Conservation (phyloP, 2,797 vertebrate genomes). For the Channallabes apus region DNA sequence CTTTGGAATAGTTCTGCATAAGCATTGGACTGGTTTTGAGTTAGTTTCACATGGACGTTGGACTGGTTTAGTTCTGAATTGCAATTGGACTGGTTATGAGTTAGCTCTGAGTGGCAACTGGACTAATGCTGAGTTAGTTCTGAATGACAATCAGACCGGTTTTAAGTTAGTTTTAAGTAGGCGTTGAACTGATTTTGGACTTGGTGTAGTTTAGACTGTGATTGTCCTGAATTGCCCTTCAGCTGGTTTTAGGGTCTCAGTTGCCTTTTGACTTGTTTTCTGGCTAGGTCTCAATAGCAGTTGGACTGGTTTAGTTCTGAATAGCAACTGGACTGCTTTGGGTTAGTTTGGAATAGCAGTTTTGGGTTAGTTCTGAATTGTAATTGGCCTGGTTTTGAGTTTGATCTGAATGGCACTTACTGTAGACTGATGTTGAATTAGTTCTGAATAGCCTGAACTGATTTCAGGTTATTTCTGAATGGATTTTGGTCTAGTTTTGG, state of each 20-base stretch:
- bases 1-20: neutral
- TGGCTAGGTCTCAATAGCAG: neutral
- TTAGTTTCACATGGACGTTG: no score
- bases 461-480: neutral
- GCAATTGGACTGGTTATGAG: neutral
- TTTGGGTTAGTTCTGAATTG: neutral
- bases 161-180: neutral
- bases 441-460: neutral
- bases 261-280: neutral
- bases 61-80: neutral
- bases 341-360: no score
- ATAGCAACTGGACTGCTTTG: neutral
- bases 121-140: neutral
- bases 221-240: neutral
- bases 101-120: neutral
- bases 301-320: neutral
- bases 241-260: neutral
- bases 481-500: neutral
- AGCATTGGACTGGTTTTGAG: neutral
- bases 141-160: neutral
- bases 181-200: neutral
- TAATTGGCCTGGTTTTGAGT: neutral
- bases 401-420: neutral
- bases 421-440: neutral
- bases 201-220: no score